A percentile compares a stretch with the other conserved stretches of the same genome.
Conservation (phyloP, 2,797 vertebrate species). For the Micrastur ruficollis region DNA sequence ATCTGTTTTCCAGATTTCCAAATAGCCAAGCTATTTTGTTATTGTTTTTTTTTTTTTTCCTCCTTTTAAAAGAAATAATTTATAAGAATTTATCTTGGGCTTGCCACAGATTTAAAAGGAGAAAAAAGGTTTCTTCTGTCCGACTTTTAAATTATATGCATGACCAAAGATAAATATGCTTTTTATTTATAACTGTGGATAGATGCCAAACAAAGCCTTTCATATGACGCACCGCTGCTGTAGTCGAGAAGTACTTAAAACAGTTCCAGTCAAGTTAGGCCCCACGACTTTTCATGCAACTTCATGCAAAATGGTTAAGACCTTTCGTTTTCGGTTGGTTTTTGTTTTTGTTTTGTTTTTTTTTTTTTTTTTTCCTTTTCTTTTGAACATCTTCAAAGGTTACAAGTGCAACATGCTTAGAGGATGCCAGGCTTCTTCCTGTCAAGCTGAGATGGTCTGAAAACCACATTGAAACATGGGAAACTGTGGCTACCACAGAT, state of each 20-base stretch:
- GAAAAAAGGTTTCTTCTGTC: conserved; percentile 39
- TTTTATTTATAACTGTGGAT: conserved; percentile 55
- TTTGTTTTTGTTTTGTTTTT: neutral
- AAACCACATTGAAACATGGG: neutral
- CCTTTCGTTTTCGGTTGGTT: neutral
- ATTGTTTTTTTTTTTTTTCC: conserved; percentile 61
- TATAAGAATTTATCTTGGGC: conserved; percentile 69
- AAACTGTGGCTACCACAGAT: neutral
- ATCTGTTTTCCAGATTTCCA: conserved; percentile 73
- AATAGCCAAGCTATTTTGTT: conserved; percentile 58
- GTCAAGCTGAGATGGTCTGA: conserved; percentile 8
- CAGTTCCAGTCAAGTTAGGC: conserved; percentile 25
- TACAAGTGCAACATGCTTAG: neutral
- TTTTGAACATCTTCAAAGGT: conserved; percentile 57
- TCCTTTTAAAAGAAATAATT: conserved; percentile 78
- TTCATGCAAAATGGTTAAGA: neutral
- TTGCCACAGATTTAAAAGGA: conserved; percentile 38
- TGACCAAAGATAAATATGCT: conserved; percentile 55
- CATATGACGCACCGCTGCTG: conserved; percentile 30
- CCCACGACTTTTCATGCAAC: conserved; percentile 16
- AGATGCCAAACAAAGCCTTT: conserved; percentile 51
- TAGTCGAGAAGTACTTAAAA: conserved; percentile 43
- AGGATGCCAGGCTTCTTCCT: conserved; percentile 26
- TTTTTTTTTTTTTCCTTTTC: neutral
- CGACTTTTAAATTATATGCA: conserved; percentile 26